Evolutionary conservation across 1,140 invertebrate genomes (phyloP), one percentile per base, ranked within the genome.

Genomic region (Araneus ventricosus): DNA sequence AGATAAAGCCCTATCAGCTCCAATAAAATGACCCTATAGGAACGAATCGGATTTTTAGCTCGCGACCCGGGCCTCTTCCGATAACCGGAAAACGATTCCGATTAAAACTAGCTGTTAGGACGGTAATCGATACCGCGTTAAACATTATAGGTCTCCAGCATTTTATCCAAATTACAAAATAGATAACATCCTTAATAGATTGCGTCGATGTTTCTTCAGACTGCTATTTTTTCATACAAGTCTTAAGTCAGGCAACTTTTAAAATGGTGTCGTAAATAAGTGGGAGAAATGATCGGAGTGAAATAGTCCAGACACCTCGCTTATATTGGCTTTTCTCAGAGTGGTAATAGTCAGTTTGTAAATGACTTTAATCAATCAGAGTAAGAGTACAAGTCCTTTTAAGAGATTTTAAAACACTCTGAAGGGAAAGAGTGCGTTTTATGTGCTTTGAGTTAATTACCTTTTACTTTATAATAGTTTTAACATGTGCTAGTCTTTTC

Each of bases 351-450:
- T 37, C 10, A 1, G 27, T 57, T 37, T 82, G 30, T 82, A 59
- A 90, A 90, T 90, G 75, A n/a, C 89, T 82, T 90, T 63, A 90
- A 90, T 90, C 45, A 82, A 90, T 90, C 89, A 84, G 30, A 24
- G 67, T 59, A 59, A 22, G 39, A 82, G 8, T 82, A 61, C 41
- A 82, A 41, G 75, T 61, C 45, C 24, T 1, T 90, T 57, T 82
- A 63, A 75, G 45, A 75, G 61, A 22, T 90, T 90, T 90, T 79
- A 82, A 63, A 82, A 41, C 22, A n/a, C 6, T 34, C 10, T 17
- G 61, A 22, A 84, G 89, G 79, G 59, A 90, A 80, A 59, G 45
- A 70, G n/a, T 41, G 79, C 45, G 61, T 90, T 90, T 90, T 90
- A 90, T 90, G 89, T 75, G 34, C 10, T 30, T 20, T 5, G 45